Base-by-base conservation (phyloP, 2,888 invertebrate species). In the Adelphocoris suturalis region DNA sequence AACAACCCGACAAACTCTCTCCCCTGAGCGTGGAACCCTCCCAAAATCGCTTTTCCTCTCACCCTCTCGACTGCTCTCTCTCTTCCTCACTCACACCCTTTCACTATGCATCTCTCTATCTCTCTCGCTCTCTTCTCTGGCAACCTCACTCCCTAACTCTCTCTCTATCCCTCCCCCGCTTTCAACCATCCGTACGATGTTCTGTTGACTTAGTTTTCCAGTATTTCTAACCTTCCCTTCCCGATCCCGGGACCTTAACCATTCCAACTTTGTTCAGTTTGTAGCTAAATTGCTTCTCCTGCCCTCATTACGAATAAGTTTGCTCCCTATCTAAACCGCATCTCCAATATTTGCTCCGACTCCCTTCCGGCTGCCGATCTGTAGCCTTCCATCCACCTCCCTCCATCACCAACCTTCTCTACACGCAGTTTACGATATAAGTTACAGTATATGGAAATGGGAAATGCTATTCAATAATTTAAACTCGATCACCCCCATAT, bases 231-330 rank as follows among this genome's bases (percentile, higher is more conserved):
- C 57, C 57, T n/a, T n/a, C 57, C 37, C 37, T 0, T 12, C 76
- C 76, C 76, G 16, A 76, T 76, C 37, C 27, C 57, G n/a, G n/a
- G 27, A 37, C 76, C 76, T 37, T 76, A 76, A 76, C 76, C 76
- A 37, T 81, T 16, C 81, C 81, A 81, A 81, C 81, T 81, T 81
- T 81, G 81, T 81, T 81, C 81, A 16, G 76, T 76, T 76, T 76
- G 81, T 48, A n/a, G n/a, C 81, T 81, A 48, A 81, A 81, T 81
- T 48, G 81, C 47, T 81, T 81, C 81, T 47, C 46, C 81, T 47
- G 48, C 47, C 81, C 48, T 81, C 81, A 81, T 81, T 81, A 81
- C 81, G 16, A 16, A 47, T 81, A 81, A 81, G 81, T 81, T 81
- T 47, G 81, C 47, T 76, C 76, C 76, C 28, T 81, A 48, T 81